phyloP scores from a whole-genome alignment of 2,797 vertebrate species.

The Gorsachius magnificus region DNA sequence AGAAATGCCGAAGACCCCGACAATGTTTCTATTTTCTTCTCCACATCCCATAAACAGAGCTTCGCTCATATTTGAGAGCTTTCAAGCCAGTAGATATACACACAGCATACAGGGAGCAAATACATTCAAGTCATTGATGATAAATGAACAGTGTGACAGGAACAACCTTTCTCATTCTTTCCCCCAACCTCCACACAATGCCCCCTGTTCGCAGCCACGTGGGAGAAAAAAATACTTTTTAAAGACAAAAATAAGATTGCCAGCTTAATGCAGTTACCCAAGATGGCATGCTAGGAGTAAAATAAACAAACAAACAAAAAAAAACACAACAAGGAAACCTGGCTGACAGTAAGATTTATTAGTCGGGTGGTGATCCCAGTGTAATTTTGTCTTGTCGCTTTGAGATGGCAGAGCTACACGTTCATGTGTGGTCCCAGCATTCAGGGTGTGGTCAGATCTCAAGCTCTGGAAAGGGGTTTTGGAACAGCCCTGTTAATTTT shows the following conservation, averaged over 20 bases:
- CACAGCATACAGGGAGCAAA: not conserved
- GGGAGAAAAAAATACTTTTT: conserved; percentile 42
- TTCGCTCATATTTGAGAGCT: not conserved
- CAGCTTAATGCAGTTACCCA: conserved; percentile 11
- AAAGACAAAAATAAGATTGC: conserved; percentile 29
- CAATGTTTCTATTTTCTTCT: conserved; percentile 15
- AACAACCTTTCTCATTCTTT: not conserved
- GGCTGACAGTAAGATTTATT: conserved; percentile 16
- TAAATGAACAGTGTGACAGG: not conserved
- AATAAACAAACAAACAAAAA: not conserved
- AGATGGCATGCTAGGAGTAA: not conserved
- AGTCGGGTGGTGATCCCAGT: not conserved
- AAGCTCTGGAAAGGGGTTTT: conserved; percentile 21
- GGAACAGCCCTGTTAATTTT: conserved; percentile 13
- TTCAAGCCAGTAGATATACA: not conserved
- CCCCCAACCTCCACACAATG: not conserved
- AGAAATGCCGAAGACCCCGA: not conserved
- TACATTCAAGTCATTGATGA: not conserved
- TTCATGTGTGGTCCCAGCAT: conserved; percentile 58
- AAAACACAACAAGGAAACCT: not conserved
- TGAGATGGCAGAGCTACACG: not conserved
- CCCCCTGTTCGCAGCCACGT: not conserved
- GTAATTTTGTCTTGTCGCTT: conserved; percentile 23
- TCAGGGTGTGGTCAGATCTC: not conserved
- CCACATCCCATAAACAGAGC: not conserved